Conservation (phyloP, 1,140 invertebrate species). For the Drosophila pectinifera region DNA sequence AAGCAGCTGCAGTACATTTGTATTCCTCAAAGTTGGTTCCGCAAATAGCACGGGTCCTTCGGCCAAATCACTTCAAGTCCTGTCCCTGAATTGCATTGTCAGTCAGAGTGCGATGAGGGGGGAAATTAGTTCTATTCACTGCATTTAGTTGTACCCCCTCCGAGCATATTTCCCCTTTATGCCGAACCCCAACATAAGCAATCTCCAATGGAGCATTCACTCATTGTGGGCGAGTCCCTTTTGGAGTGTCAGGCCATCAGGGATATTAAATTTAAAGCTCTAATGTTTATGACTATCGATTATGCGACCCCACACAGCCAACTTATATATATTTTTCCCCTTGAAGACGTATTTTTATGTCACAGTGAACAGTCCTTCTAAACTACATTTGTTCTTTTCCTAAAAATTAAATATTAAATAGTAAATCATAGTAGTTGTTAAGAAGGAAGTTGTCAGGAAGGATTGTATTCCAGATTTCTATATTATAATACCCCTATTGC, state of each 20-base stretch:
- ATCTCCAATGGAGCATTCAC: slow-evolving; percentile 13
- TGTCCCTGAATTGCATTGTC: slow-evolving; percentile 16
- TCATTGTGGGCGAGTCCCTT: background rate
- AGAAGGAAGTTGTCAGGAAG: no score
- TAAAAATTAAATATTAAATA: no score
- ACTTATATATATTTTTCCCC: slow-evolving; percentile 22
- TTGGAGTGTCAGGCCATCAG: slow-evolving; percentile 37
- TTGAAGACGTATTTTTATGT: slow-evolving; percentile 41
- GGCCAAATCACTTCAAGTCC: slow-evolving; percentile 2
- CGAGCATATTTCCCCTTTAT: slow-evolving; percentile 1
- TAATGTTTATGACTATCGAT: slow-evolving; percentile 62
- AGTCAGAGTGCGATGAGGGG: background rate
- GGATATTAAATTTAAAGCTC: slow-evolving; percentile 55
- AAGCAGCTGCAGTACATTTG: slow-evolving; percentile 23
- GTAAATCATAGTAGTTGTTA: no score
- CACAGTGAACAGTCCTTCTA: background rate
- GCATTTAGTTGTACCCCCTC: slow-evolving; percentile 18
- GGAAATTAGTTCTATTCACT: slow-evolving; percentile 15
- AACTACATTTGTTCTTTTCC: no score
- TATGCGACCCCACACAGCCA: slow-evolving; percentile 9
- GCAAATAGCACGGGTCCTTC: slow-evolving; percentile 6
- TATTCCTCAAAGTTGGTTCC: background rate
- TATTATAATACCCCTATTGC: no score
- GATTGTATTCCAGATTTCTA: no score
- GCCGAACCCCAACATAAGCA: background rate